These are phyloP conservation scores for Aphrocallistes beatrix DNA, from an alignment of 37 sponge, comb jelly and placozoan species.

Conservation along the genomic window DNA sequence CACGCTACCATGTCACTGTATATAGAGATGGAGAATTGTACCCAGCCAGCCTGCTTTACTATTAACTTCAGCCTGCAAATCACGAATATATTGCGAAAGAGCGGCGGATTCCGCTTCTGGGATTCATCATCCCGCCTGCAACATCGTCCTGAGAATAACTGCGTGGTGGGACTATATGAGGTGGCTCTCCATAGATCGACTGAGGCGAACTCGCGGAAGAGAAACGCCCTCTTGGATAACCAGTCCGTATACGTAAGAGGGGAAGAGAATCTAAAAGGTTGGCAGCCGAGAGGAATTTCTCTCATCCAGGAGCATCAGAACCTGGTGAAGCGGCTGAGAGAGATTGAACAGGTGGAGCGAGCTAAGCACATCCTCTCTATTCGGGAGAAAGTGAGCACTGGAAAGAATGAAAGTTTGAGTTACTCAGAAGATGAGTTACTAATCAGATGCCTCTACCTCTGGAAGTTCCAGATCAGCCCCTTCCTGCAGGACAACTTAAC, in stretches of 20 bases:
- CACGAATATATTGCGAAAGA: slow-evolving; percentile 31
- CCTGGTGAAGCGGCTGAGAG: slow-evolving; percentile 37
- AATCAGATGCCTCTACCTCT: not conserved
- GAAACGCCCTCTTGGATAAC: not conserved
- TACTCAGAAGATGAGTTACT: not conserved
- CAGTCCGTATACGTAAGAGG: slow-evolving; percentile 56
- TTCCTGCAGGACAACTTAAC: not conserved
- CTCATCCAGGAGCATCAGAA: slow-evolving; percentile 67
- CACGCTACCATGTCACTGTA: slow-evolving; percentile 64
- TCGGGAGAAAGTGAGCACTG: not conserved
- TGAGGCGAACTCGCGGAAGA: not conserved
- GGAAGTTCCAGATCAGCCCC: not conserved
- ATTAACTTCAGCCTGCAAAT: slow-evolving; percentile 54
- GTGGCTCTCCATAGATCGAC: slow-evolving; percentile 21
- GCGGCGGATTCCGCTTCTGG: not conserved
- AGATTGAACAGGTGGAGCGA: slow-evolving; percentile 52
- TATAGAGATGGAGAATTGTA: slow-evolving; percentile 65
- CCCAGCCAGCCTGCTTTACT: slow-evolving; percentile 65
- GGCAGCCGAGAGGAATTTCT: slow-evolving; percentile 64
- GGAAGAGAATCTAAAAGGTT: slow-evolving; percentile 74
- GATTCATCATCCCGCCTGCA: not conserved
- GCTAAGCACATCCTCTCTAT: not conserved
- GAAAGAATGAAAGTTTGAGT: not conserved
- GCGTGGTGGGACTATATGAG: not conserved
- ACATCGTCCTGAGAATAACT: not conserved